These are phyloP conservation scores for Cantharis nigra DNA, from an alignment of 2,888 invertebrate genomes.

Conservation along the genomic window DNA sequence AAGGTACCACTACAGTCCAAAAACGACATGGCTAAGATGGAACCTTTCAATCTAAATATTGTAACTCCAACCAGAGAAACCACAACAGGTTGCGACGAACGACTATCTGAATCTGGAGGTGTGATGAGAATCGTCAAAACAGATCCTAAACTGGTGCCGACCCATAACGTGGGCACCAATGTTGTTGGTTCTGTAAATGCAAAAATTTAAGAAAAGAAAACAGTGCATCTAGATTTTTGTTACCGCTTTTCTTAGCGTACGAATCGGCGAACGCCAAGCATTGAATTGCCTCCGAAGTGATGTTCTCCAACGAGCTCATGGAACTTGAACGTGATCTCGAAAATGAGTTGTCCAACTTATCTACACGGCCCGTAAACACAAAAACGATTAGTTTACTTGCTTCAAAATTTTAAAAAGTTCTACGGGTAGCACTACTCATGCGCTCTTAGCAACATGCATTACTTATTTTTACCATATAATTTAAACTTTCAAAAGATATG, in stretches of 20 bases:
- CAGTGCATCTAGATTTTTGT: conserved; percentile 37
- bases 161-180: conserved; percentile 90
- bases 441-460: conserved; percentile 40
- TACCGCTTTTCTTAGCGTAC: conserved; percentile 92
- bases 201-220: not conserved
- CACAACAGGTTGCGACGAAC: conserved; percentile 84
- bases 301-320: conserved; percentile 97
- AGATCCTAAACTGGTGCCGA: conserved; percentile 96
- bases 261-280: conserved; percentile 96
- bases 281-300: conserved; percentile 93
- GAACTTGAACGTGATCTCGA: conserved; percentile 96
- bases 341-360: conserved; percentile 96
- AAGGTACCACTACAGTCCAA: conserved; percentile 93
- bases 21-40: conserved; percentile 93
- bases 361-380: conserved; percentile 75
- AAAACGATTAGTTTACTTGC: conserved; percentile 42
- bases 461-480: conserved; percentile 9
- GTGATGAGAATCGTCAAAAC: conserved; percentile 90
- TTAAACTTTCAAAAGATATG: not conserved
- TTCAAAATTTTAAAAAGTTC: conserved; percentile 1
- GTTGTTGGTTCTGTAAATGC: conserved; percentile 74
- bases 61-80: conserved; percentile 94
- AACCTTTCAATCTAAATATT: conserved; percentile 94
- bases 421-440: conserved; percentile 43
- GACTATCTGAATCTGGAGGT: conserved; percentile 77